Percentiles rank a stretch among this genome's conserved stretches.
Conservation (phyloP, 2,888 invertebrate genomes). For the Platycheirus rosarum region DNA sequence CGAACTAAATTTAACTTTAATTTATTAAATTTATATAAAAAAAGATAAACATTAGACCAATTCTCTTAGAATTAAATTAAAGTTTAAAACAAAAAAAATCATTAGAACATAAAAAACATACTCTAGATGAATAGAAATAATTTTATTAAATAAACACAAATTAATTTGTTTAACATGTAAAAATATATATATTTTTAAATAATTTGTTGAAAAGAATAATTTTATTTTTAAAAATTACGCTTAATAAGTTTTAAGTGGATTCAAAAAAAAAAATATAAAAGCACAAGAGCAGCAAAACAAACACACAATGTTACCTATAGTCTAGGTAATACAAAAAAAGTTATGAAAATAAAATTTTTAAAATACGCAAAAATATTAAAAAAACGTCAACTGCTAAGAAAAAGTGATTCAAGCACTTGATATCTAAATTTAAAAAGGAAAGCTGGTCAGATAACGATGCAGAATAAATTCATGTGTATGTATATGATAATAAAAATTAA, state of each 20-base stretch:
- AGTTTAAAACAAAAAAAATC: slow-evolving; percentile 46
- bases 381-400: slow-evolving; percentile 34
- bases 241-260: slow-evolving; percentile 58
- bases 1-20: slow-evolving; percentile 52
- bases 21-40: slow-evolving; percentile 15
- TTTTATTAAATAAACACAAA: slow-evolving; percentile 32
- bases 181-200: slow-evolving; percentile 58
- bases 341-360: slow-evolving; percentile 8
- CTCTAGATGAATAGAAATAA: slow-evolving; percentile 52
- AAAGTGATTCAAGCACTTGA: slow-evolving; percentile 39
- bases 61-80: slow-evolving; percentile 62
- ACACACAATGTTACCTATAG: slow-evolving; percentile 72
- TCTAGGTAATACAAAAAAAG: slow-evolving; percentile 55
- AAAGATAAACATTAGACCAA: slow-evolving; percentile 58
- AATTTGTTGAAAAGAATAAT: slow-evolving; percentile 34
- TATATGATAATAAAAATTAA: slow-evolving; percentile 11
- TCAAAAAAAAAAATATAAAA: slow-evolving; percentile 37
- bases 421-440: slow-evolving; percentile 22
- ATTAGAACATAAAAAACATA: slow-evolving; percentile 40
- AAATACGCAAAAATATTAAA: slow-evolving; percentile 11
- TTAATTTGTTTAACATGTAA: slow-evolving; percentile 18
- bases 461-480: background rate
- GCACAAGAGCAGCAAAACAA: slow-evolving; percentile 59
- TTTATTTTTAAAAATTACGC: slow-evolving; percentile 42
- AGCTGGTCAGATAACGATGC: background rate